These are phyloP conservation scores for Agrypnus murinus DNA, from an alignment of 2,888 invertebrate genomes.

Conservation along the genomic window DNA sequence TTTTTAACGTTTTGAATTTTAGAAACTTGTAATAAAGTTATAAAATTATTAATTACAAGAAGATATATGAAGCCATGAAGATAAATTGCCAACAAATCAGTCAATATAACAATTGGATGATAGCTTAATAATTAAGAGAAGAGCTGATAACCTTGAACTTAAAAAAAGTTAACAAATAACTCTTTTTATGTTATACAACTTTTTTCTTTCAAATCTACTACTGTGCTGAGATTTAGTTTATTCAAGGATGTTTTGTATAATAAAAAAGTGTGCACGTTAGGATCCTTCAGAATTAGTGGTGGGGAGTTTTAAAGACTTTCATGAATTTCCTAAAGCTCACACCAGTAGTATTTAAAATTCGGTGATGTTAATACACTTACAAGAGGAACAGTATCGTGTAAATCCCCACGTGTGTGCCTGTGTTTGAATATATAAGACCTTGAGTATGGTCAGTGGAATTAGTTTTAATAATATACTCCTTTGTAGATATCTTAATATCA, in stretches of 20 bases:
- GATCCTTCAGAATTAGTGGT: background rate
- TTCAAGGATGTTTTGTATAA: background rate
- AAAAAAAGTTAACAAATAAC: background rate
- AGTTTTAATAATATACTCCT: background rate
- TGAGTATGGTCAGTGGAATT: constrained; percentile 1
- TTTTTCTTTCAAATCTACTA: background rate
- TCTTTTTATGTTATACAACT: background rate
- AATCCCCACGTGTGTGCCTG: background rate
- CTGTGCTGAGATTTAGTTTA: background rate
- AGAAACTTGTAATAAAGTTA: too few species aligned
- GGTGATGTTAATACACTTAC: background rate
- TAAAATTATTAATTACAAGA: too few species aligned
- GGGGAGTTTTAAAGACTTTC: background rate
- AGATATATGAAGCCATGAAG: too few species aligned
- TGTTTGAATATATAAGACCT: background rate
- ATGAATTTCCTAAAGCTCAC: background rate
- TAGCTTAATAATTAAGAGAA: background rate
- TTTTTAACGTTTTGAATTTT: too few species aligned
- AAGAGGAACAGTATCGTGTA: background rate
- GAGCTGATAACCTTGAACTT: background rate
- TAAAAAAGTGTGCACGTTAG: background rate
- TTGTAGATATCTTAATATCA: background rate
- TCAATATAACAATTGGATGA: too few species aligned
- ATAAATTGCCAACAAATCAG: too few species aligned
- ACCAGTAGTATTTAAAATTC: background rate